Evolutionary conservation across 2,113 vertebrate species (phyloP).

Genomic region (Limnothrissa miodon): DNA sequence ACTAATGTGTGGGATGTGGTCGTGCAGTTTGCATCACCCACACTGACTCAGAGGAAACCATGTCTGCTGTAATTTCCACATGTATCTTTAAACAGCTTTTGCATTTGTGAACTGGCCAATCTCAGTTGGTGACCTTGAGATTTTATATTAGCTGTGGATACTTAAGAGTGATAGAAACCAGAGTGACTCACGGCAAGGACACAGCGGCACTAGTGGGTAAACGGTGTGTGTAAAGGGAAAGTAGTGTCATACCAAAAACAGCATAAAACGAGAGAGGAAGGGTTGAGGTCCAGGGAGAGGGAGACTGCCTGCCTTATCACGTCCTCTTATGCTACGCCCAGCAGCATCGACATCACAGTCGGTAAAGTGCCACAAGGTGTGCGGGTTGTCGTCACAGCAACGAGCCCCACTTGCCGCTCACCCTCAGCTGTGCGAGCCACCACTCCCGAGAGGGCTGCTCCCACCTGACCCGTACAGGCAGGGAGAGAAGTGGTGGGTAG

Average conservation of each 20-base stretch:
- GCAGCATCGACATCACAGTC: neutral
- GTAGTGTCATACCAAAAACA: neutral
- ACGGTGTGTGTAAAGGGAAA: neutral
- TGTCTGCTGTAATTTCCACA: neutral
- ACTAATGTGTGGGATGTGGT: constrained; percentile 16
- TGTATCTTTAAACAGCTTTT: neutral
- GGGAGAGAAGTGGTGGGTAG: neutral
- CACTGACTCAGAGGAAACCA: constrained; percentile 55
- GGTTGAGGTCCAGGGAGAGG: neutral
- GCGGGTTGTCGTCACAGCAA: constrained; percentile 43
- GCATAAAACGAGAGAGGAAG: neutral
- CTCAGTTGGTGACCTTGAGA: neutral
- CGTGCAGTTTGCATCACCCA: neutral
- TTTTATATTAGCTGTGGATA: neutral
- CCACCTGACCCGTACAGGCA: neutral
- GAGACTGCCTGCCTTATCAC: neutral
- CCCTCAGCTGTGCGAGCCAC: neutral
- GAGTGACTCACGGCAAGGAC: neutral
- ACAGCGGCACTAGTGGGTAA: neutral
- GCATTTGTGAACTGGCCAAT: neutral
- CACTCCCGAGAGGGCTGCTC: neutral
- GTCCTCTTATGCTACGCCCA: neutral
- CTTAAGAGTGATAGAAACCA: neutral
- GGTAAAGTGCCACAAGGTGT: constrained; percentile 16
- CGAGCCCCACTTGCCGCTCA: constrained; percentile 24